These are phyloP conservation scores for Condylura cristata DNA, from an alignment of 2,113 vertebrate species.

Conservation along the genomic window DNA sequence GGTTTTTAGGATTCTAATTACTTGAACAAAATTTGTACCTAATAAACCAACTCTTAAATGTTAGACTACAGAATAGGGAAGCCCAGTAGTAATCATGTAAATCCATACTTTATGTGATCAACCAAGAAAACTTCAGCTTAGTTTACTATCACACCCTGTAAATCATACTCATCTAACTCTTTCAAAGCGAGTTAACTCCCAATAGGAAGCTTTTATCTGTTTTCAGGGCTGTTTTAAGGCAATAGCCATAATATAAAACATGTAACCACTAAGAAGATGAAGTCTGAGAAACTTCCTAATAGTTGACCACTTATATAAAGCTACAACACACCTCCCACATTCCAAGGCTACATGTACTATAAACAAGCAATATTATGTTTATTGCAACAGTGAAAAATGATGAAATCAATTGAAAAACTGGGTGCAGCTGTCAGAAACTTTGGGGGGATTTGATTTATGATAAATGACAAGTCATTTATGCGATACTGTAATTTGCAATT, in stretches of 20 bases:
- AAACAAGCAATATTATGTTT: not conserved
- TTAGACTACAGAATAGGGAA: not conserved
- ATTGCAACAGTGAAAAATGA: not conserved
- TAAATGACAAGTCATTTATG: not conserved
- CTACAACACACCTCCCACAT: not conserved
- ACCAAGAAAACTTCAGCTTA: conserved; percentile 16
- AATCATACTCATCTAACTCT: not conserved
- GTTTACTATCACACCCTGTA: not conserved
- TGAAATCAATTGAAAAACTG: conserved; percentile 29
- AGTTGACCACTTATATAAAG: not conserved
- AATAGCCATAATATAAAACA: not conserved
- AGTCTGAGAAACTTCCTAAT: not conserved
- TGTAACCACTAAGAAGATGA: not conserved
- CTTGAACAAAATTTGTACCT: conserved; percentile 27
- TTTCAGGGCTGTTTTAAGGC: conserved; percentile 15
- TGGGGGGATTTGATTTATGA: not conserved
- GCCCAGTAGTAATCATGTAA: not conserved
- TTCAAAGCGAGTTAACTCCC: not conserved
- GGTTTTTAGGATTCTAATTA: conserved; percentile 1
- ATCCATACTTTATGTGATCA: not conserved
- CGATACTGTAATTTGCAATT: too few species aligned
- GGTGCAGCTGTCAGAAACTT: not conserved
- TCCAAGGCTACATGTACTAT: conserved; percentile 1
- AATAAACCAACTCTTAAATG: not conserved
- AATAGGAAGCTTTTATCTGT: not conserved